A percentile compares a stretch with the other conserved stretches of the same genome.
phyloP scores from a whole-genome alignment of 2,113 vertebrate genomes.

The Bufo bufo region DNA sequence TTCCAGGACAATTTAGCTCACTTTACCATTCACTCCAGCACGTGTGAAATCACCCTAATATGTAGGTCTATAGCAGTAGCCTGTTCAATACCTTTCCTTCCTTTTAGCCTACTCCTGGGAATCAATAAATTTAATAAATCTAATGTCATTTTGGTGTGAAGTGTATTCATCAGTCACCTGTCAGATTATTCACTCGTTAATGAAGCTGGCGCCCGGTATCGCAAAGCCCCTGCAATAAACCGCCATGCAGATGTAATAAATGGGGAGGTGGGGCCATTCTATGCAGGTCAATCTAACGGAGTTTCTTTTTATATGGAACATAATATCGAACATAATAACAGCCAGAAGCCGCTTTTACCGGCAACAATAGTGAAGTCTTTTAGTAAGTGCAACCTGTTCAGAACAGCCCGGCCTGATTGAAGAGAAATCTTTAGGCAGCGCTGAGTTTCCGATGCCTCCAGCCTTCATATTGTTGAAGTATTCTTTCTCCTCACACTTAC shows the following conservation, averaged over 20 bases:
- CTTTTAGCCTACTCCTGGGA: not conserved
- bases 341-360: not conserved
- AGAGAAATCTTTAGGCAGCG: not conserved
- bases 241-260: not conserved
- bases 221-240: not conserved
- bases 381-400: not conserved
- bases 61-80: too few relatives aligned
- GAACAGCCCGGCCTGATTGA: not conserved
- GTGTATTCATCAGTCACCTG: not conserved
- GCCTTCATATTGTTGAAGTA: not conserved
- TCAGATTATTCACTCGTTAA: not conserved
- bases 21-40: too few relatives aligned
- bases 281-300: slow-evolving; percentile 3
- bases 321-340: slow-evolving; percentile 24
- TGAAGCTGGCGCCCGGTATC: not conserved
- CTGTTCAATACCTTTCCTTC: not conserved
- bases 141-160: not conserved
- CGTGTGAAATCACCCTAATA: too few relatives aligned
- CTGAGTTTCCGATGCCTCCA: not conserved
- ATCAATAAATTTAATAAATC: not conserved
- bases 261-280: not conserved
- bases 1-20: too few relatives aligned
- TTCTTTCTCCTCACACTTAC: not conserved
- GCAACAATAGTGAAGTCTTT: slow-evolving; percentile 6
- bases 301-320: slow-evolving; percentile 5